Conservation (phyloP, 2,888 invertebrate genomes). For the Andrena praecox region DNA sequence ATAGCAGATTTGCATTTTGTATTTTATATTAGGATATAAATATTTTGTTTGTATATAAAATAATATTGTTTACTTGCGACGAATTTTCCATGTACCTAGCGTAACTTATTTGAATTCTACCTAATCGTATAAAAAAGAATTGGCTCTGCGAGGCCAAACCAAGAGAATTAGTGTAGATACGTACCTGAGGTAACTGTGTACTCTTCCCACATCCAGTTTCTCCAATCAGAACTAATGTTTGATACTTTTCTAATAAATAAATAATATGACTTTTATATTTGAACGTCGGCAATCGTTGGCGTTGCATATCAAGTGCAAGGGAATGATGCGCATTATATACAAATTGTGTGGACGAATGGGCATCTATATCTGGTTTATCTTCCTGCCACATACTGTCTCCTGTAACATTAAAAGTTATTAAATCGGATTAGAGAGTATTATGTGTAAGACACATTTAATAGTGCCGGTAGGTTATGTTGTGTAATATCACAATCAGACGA, state of each 20-base stretch:
- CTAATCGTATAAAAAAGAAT: not conserved
- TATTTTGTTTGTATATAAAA: not conserved
- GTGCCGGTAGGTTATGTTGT: conserved; percentile 32
- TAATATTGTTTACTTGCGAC: not conserved
- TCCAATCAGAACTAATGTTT: conserved; percentile 94
- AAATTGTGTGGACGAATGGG: conserved; percentile 88
- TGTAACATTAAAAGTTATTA: conserved; percentile 57
- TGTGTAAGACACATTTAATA: not conserved
- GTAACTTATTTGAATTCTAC: not conserved
- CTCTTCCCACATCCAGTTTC: conserved; percentile 99
- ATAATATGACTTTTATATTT: conserved; percentile 94
- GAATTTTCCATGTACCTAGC: not conserved
- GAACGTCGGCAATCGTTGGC: conserved; percentile 94
- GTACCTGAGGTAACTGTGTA: conserved; percentile 97
- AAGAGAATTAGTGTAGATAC: conserved; percentile 65
- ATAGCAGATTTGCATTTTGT: no score
- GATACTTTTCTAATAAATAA: conserved; percentile 95
- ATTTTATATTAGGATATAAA: no score
- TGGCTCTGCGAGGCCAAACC: no score
- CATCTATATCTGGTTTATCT: conserved; percentile 87
- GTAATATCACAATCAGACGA: not conserved
- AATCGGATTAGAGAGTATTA: not conserved
- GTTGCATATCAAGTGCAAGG: conserved; percentile 93
- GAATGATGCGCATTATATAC: conserved; percentile 94
- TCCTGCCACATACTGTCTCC: conserved; percentile 82